Evolutionary conservation across 2,113 vertebrate species (phyloP), one percentile per base, ranked within the genome.

Genomic region (Pterophyllum scalare): DNA sequence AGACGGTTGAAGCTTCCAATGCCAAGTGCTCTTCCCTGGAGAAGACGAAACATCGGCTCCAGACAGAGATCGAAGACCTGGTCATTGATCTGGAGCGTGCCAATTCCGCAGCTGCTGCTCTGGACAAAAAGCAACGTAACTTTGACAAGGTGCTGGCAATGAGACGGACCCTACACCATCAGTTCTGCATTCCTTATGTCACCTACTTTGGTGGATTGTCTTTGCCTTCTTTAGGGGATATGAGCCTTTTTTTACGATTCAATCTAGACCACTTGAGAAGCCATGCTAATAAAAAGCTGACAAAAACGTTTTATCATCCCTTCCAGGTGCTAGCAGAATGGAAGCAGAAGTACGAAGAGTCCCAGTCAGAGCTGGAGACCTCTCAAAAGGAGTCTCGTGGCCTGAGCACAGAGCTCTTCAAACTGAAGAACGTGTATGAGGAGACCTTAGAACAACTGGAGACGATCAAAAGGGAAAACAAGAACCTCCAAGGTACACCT

Each of bases 41-140:
- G 75, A 99, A 98, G 95, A 98, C 97, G 80, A 98, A 98, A 93
- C 97, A 98, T 52, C 95, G 98, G 1, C 96, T 99, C 84, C 97
- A 99, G 94, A 97, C 96, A 0, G 98, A 99, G 94, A 97, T 97
- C 0, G 98, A 98, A 92, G 98, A 99, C 22, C 94, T 98, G 74
- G 95, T 96, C 0, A 94, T 98, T 65, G 98, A 98, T 84, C 92
- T 99, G 94, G 98, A 98, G 65, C 94, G 98, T 0, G 92, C 97
- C 7, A 98, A 97, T 82, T 93, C 98, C 0, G 97, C 97, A 0
- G 97, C 97, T 0, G 93, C 97, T 0, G 96, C 95, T 0, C 94
- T 99, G 80, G 97, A 99, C 95, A 98, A 98, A 93, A 99, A 98
- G 83, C 97, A 99, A 88, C 96, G 97, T 15, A 97, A 97, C 92